These are phyloP conservation scores for Zosterops pallidus DNA, from an alignment of 2,113 vertebrate species.

Conservation along the genomic window DNA sequence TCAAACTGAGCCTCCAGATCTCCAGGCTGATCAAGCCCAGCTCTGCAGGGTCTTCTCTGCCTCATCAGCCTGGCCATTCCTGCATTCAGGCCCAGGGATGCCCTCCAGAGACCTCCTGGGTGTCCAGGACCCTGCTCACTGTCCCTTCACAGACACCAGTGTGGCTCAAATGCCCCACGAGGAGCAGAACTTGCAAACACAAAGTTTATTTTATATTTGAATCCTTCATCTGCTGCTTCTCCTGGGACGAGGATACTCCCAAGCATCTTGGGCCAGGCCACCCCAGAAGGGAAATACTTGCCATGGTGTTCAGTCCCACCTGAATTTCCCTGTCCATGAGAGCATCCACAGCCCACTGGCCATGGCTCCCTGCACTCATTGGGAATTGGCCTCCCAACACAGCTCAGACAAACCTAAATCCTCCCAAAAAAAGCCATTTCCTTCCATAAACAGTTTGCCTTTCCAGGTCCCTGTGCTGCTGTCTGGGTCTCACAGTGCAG, in stretches of 20 bases:
- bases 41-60: not conserved
- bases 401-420: not conserved
- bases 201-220: not conserved
- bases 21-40: not conserved
- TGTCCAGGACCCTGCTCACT: not conserved
- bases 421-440: rapidly evolving
- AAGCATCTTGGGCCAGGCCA: rapidly evolving
- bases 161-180: not conserved
- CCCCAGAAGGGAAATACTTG: not conserved
- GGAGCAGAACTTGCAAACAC: not conserved
- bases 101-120: not conserved
- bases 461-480: not conserved
- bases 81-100: not conserved
- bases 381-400: rapidly evolving
- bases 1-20: not conserved
- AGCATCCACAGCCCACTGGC: not conserved
- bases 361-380: rapidly evolving
- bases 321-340: not conserved
- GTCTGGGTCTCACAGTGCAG: rapidly evolving
- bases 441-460: not conserved
- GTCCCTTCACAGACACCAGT: rapidly evolving
- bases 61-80: not conserved
- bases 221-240: not conserved
- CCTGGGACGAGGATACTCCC: not conserved
- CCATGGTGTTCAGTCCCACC: rapidly evolving